phyloP scores from a whole-genome alignment of 2,888 invertebrate genomes.

The Cephalotes varians region DNA sequence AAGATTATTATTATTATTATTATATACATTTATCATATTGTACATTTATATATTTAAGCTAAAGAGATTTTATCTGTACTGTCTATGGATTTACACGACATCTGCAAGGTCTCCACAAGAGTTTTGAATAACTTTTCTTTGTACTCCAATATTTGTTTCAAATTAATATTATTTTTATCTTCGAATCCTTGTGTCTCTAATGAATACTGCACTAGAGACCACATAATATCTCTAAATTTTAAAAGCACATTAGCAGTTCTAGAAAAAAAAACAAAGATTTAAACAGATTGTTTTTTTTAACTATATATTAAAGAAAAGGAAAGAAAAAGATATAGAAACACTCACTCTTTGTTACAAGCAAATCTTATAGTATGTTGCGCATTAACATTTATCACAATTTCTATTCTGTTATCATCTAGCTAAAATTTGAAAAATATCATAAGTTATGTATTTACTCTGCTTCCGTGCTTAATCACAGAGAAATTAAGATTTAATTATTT shows the following conservation, averaged over 20 bases:
- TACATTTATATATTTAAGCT: conserved; percentile 4
- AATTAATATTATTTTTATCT: conserved; percentile 15
- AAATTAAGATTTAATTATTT: background rate
- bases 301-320: background rate
- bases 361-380: conserved; percentile 79
- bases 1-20: conserved; percentile 13
- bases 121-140: conserved; percentile 75
- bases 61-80: background rate
- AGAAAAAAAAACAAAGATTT: conserved; percentile 61
- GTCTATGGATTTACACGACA: conserved; percentile 57
- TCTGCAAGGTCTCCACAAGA: conserved; percentile 70
- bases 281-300: background rate
- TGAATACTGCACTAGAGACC: conserved; percentile 86
- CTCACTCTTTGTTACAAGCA: conserved; percentile 85
- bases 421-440: conserved; percentile 29
- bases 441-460: background rate
- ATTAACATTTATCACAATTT: conserved; percentile 9
- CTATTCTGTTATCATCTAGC: background rate
- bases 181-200: conserved; percentile 84
- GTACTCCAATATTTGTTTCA: conserved; percentile 66
- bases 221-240: conserved; percentile 86
- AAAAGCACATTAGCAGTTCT: conserved; percentile 87
- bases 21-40: conserved; percentile 3
- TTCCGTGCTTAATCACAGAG: background rate
- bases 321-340: conserved; percentile 59